These are phyloP conservation scores for Onychostoma macrolepis DNA, from an alignment of 2,113 vertebrate species.

Conservation along the genomic window DNA sequence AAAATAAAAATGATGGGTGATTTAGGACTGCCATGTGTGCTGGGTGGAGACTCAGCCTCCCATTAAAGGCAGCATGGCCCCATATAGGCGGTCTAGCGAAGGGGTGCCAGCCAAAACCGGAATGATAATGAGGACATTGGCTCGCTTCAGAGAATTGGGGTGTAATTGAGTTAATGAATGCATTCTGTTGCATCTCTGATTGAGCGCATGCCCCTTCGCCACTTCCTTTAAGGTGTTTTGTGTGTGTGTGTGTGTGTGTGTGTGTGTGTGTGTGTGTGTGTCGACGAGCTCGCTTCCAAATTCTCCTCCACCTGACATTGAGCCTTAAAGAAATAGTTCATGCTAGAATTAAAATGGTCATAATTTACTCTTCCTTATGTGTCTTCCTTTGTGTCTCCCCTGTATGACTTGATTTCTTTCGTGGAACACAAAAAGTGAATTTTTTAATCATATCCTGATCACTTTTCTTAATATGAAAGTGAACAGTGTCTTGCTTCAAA, in stretches of 20 bases:
- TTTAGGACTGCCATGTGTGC: constrained; percentile 44
- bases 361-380: neutral
- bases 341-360: neutral
- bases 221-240: constrained; percentile 56
- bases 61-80: constrained; percentile 25
- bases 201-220: constrained; percentile 60
- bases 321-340: neutral
- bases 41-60: constrained; percentile 34
- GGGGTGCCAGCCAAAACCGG: constrained; percentile 50
- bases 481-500: neutral
- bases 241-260: constrained; percentile 38
- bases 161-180: constrained; percentile 75
- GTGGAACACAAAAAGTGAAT: neutral
- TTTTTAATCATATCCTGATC: neutral
- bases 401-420: neutral
- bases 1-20: constrained; percentile 53
- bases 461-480: neutral
- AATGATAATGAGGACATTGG: constrained; percentile 67
- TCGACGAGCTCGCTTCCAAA: constrained; percentile 23
- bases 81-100: constrained; percentile 20
- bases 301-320: constrained; percentile 43
- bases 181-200: constrained; percentile 71
- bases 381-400: neutral
- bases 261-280: constrained; percentile 23
- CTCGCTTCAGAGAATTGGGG: constrained; percentile 63